Base-by-base conservation (phyloP, 2,113 vertebrate species). In the Catharus minimus region DNA sequence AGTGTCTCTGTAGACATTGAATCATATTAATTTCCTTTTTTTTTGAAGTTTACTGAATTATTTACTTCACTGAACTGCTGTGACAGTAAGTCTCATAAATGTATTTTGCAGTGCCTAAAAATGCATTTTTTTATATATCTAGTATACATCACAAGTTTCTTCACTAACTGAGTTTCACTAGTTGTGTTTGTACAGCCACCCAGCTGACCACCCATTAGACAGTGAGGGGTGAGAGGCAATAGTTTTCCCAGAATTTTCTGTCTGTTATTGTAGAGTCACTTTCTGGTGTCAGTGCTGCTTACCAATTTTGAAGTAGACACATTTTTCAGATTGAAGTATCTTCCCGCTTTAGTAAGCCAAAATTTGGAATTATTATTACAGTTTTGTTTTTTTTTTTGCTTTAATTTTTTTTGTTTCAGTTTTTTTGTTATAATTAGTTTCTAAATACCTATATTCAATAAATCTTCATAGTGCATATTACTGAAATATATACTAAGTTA, bases 51-150 rank as follows among this genome's bases (percentile, higher is more conserved):
- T 60, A 58, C 22, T 50, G 41, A 55, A 81, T 83, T 61, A 53
- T 62, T 91, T 44, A 24, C 39, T 33, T 92, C 18, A 47, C 10
- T 81, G 73, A 78, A 64, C 13, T 64, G 7, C 14, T 55, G 9
- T 2, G 4, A 53, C 22, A 39, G 8, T 61, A 44, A 62, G 13
- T 67, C 8, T 74, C 19, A 20, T 46, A 8, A 81, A n/a, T 61
- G 82, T 91, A 39, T 74, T 86, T 88, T 74, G 8, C 22, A 77
- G 24, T 32, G 55, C n/a, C 15, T 67, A 80, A 86, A 79, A 88
- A 50, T 46, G 15, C 19, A 62, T 3, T 9, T 60, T 68, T 89
- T 67, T 3, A 13, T 56, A 8, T 33, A 9, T 74, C 5, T 80
- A 36, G 32, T 56, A 39, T 33, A 17, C 27, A n/a, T n/a, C 10